Conservation (phyloP, 2,113 vertebrate genomes). For the Trogon surrucura region DNA sequence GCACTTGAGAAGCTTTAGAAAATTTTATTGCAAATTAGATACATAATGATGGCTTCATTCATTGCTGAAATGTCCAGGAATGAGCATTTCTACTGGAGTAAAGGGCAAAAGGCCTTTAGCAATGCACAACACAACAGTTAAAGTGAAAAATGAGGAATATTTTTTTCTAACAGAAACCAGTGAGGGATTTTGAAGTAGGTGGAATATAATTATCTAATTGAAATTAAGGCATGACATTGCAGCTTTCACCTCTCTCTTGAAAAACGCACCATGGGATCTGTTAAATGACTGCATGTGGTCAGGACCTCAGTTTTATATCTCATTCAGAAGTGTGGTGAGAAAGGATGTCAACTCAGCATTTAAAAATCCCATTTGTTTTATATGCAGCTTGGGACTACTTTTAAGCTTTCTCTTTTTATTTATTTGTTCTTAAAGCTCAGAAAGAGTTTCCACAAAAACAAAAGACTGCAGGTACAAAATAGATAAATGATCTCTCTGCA, state of each 20-base stretch:
- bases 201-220: background rate
- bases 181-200: background rate
- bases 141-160: background rate
- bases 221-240: slow-evolving; percentile 8
- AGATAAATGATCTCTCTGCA: background rate
- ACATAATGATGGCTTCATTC: background rate
- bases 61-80: background rate
- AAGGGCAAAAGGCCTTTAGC: background rate
- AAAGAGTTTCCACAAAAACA: background rate
- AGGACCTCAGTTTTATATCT: background rate
- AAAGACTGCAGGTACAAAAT: background rate
- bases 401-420: background rate
- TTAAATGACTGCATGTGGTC: background rate
- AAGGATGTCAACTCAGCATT: background rate
- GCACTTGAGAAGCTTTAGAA: background rate
- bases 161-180: background rate
- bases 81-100: background rate
- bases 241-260: background rate
- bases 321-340: background rate
- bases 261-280: background rate
- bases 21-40: background rate
- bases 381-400: background rate
- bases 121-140: background rate
- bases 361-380: slow-evolving; percentile 8
- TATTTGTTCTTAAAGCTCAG: background rate